These are phyloP conservation scores for Poeciliopsis prolifica DNA, from an alignment of 2,113 vertebrate genomes.

Conservation along the genomic window DNA sequence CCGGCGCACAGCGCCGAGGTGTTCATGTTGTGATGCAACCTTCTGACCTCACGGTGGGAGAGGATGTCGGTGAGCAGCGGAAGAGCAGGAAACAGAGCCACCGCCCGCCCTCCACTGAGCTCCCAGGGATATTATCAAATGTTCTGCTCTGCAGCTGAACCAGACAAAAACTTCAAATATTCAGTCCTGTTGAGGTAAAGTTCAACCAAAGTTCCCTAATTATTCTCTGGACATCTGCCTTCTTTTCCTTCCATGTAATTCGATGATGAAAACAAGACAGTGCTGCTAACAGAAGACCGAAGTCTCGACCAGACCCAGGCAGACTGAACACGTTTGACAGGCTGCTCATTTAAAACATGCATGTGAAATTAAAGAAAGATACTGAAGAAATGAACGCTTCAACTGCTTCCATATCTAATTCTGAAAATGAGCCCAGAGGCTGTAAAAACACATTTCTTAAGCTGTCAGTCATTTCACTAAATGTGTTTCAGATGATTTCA, in stretches of 20 bases:
- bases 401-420: not conserved
- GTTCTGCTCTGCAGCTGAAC: constrained; percentile 49
- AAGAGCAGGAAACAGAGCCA: constrained; percentile 66
- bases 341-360: not conserved
- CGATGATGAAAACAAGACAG: constrained; percentile 14
- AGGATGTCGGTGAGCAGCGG: constrained; percentile 60
- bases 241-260: constrained; percentile 12
- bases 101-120: constrained; percentile 64
- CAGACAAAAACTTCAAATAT: constrained; percentile 20
- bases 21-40: constrained; percentile 21
- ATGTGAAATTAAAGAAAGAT: constrained; percentile 14
- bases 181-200: constrained; percentile 37
- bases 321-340: constrained; percentile 10
- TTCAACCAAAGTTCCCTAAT: constrained; percentile 18
- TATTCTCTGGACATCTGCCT: constrained; percentile 15
- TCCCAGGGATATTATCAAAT: constrained; percentile 40
- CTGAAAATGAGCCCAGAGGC: not conserved
- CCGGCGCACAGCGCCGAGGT: not conserved
- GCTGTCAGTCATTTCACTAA: constrained; percentile 2
- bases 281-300: not conserved
- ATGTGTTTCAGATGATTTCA: constrained; percentile 18
- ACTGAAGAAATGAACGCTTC: not conserved
- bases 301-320: not conserved
- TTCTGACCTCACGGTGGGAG: constrained; percentile 66
- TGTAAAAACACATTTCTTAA: constrained; percentile 2